These are phyloP conservation scores for Aplodontia rufa DNA, from an alignment of 2,113 vertebrate genomes.

Conservation along the genomic window DNA sequence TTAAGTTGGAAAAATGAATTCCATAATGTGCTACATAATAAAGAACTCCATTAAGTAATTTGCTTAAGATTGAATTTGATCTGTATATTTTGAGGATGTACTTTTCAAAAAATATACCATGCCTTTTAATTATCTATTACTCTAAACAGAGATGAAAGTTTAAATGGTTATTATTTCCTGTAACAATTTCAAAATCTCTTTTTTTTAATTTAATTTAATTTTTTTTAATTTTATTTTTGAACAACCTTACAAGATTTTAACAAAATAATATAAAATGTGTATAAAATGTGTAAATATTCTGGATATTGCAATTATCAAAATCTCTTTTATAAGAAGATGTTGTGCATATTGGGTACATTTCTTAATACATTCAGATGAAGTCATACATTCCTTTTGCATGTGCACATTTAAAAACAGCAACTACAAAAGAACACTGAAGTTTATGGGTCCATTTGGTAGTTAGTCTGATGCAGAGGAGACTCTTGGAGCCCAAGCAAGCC, in stretches of 20 bases:
- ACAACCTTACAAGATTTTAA: no score
- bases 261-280: no score
- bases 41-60: slow-evolving; percentile 12
- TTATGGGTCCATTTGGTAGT: background rate
- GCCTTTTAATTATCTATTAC: background rate
- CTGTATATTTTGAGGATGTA: background rate
- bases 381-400: background rate
- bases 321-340: slow-evolving; percentile 17
- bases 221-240: no score
- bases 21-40: background rate
- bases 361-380: background rate
- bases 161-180: slow-evolving; percentile 34
- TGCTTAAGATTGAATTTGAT: slow-evolving; percentile 9
- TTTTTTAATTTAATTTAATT: no score
- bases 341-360: background rate
- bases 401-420: background rate
- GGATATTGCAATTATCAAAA: no score
- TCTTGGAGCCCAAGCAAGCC: no score
- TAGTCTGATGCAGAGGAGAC: background rate
- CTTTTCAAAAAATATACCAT: background rate
- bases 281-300: no score
- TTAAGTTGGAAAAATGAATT: background rate
- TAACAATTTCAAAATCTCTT: slow-evolving; percentile 19
- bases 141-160: slow-evolving; percentile 25
- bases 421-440: background rate